Evolutionary conservation across 2,888 invertebrate genomes (phyloP), one percentile per base, ranked within the genome.

Genomic region (Torymus texanus): DNA sequence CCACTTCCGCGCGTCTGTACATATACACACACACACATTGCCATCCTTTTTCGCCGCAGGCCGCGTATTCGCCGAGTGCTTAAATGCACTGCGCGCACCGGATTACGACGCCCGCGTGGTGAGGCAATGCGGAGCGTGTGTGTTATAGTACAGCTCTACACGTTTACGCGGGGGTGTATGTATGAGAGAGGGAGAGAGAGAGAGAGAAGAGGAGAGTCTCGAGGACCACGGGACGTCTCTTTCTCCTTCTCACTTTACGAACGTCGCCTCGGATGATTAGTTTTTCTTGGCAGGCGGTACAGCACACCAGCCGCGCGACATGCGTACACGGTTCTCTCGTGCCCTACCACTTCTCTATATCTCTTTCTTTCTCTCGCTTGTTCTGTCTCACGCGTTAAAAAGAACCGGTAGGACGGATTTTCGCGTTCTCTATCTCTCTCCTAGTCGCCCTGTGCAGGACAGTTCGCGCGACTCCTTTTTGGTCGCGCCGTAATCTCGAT

Each of bases 51-150:
- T 56, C 75, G 29, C 51, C 63, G n/a, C 21, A 29, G 70, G 62
- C 59, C 55, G 24, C 41, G 41, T 41, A 8, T 88, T 88, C 87
- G 84, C 86, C 88, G 87, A 88, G 87, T 88, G 88, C 87, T 89
- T 88, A 88, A 89, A 89, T 89, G 88, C 88, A 88, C 89, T 88
- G 41, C 8, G 41, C 41, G 58, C 14, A 86, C 86, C 86, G 87
- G 88, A 89, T 88, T 89, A 87, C 85, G 87, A 41, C n/a, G 10
- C 21, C n/a, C 24, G 18, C 12, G 61, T 56, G 21, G 29, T 63
- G 63, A n/a, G n/a, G n/a, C n/a, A n/a, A n/a, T n/a, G n/a, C n/a
- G n/a, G n/a, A n/a, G n/a, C n/a, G n/a, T 55, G 5, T 14, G 55
- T 5, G 10, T 24, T 16, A 1, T 24, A 14, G 14, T 53, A 13